Conservation (phyloP, 1,140 invertebrate species). For the Drosophila subobscura region DNA sequence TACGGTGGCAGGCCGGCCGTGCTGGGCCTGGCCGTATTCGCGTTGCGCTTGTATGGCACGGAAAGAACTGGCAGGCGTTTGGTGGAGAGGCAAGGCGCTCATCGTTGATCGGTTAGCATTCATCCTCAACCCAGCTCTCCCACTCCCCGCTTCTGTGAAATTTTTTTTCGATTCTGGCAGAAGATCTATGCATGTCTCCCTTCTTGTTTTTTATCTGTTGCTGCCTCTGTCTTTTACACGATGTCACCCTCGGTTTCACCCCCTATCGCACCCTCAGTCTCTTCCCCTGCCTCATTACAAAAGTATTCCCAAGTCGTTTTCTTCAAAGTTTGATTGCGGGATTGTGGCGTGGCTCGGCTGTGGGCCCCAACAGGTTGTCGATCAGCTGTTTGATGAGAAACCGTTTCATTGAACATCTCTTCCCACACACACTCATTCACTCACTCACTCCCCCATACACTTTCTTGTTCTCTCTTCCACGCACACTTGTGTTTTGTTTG, state of each 20-base stretch:
- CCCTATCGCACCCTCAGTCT: background rate
- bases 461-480: background rate
- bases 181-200: background rate
- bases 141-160: too few species aligned
- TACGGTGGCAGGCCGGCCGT: constrained; percentile 17
- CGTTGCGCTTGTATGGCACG: too few species aligned
- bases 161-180: too few species aligned
- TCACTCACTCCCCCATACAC: constrained; percentile 1
- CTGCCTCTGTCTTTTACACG: too few species aligned
- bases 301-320: constrained; percentile 33
- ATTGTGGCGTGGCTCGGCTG: constrained; percentile 1
- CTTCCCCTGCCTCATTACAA: constrained; percentile 37
- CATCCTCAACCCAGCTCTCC: too few species aligned
- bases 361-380: constrained; percentile 59
- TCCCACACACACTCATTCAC: background rate
- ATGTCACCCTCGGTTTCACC: background rate
- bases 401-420: constrained; percentile 5
- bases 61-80: too few species aligned
- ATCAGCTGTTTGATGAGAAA: constrained; percentile 47
- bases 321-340: too few species aligned
- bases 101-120: too few species aligned
- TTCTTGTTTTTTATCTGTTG: background rate
- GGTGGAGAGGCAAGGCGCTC: too few species aligned
- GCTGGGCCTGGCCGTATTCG: too few species aligned
- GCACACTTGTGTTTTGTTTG: too few species aligned